A percentile compares a stretch with the other conserved stretches of the same genome.
Conservation (phyloP, 2,797 vertebrate species). For the Argyrosomus regius region DNA sequence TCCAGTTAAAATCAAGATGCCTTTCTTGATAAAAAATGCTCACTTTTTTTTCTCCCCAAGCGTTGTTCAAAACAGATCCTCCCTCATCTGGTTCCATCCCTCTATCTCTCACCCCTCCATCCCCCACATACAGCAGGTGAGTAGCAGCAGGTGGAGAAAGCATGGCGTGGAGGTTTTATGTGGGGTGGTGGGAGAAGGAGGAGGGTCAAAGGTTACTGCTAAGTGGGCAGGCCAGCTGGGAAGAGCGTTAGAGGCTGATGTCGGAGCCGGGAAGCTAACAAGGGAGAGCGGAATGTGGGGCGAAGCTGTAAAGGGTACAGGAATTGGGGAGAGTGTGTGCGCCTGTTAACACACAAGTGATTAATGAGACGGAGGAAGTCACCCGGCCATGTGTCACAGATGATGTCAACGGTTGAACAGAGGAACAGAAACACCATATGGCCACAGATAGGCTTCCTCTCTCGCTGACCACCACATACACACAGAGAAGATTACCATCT, state of each 20-base stretch:
- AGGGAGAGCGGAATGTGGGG: constrained; percentile 65
- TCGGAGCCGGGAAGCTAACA: constrained; percentile 54
- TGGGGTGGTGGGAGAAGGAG: neutral
- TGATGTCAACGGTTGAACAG: constrained; percentile 76
- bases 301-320: constrained; percentile 67
- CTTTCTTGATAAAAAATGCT: constrained; percentile 9
- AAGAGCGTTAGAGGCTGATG: constrained; percentile 29
- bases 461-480: constrained; percentile 32
- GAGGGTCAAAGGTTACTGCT: constrained; percentile 63
- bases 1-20: constrained; percentile 23
- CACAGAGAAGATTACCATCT: constrained; percentile 7
- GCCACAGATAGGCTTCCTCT: constrained; percentile 79
- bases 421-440: constrained; percentile 80
- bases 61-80: neutral
- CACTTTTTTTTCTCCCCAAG: neutral
- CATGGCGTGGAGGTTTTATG: constrained; percentile 19
- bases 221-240: constrained; percentile 52
- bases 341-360: constrained; percentile 74
- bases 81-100: neutral
- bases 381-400: constrained; percentile 70
- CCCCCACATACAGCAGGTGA: constrained; percentile 54
- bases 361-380: constrained; percentile 79
- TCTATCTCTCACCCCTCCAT: neutral
- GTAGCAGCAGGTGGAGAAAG: constrained; percentile 57
- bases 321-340: constrained; percentile 55